Conservation (phyloP, 2,113 vertebrate species). For the Platycercus adscitus region DNA sequence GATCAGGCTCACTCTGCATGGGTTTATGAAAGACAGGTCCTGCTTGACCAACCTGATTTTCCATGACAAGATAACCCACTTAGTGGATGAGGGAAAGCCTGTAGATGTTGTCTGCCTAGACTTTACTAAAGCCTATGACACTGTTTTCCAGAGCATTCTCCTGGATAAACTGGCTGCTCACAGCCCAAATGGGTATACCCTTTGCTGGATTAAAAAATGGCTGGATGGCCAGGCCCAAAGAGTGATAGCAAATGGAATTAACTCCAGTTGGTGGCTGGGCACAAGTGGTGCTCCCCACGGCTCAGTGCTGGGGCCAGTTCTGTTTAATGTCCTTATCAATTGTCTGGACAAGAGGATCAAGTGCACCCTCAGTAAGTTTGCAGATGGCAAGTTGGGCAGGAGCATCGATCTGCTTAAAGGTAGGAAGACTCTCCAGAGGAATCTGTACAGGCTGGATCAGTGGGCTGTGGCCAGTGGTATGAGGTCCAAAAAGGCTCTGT, state of each 20-base stretch:
- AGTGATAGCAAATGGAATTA: neutral
- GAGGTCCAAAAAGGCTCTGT: neutral
- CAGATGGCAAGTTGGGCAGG: neutral
- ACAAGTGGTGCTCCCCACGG: neutral
- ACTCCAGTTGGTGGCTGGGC: neutral
- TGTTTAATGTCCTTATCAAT: neutral
- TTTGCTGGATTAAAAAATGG: neutral
- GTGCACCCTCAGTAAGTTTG: neutral
- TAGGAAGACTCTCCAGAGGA: neutral
- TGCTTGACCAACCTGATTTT: neutral
- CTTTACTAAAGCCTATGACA: neutral
- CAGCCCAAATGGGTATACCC: neutral
- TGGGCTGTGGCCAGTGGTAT: neutral
- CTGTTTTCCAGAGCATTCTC: neutral
- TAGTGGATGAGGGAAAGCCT: neutral
- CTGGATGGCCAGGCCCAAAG: neutral
- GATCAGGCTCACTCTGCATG: neutral
- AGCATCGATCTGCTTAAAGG: neutral
- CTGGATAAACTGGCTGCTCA: neutral
- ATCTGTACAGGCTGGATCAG: neutral
- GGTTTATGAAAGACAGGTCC: neutral
- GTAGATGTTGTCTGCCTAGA: neutral
- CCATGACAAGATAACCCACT: neutral
- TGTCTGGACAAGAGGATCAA: neutral
- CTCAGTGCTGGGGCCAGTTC: neutral